Evolutionary conservation across 2,888 invertebrate genomes (phyloP).

Genomic region (Tipula helvola): DNA sequence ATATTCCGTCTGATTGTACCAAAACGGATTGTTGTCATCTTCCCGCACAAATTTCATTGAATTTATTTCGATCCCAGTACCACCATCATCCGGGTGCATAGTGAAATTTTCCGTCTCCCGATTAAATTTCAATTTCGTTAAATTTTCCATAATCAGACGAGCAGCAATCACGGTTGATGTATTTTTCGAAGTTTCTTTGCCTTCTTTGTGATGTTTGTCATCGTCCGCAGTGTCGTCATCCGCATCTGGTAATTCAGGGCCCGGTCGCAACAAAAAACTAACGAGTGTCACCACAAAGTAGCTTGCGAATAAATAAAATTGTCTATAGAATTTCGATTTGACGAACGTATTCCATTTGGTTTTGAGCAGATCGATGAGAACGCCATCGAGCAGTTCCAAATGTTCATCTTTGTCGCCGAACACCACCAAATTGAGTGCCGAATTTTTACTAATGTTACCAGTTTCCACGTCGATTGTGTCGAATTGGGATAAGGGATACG

Average conservation of each 20-base stretch:
- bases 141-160: neutral
- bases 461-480: constrained; percentile 89
- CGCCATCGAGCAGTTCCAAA: constrained; percentile 87
- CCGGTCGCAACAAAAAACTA: constrained; percentile 82
- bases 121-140: neutral
- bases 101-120: neutral
- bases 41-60: neutral
- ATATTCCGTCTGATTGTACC: constrained; percentile 32
- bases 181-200: neutral
- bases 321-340: constrained; percentile 84
- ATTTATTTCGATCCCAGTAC: neutral
- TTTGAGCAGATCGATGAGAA: constrained; percentile 82
- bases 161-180: neutral
- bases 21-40: constrained; percentile 24
- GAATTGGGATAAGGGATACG: constrained; percentile 87
- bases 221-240: constrained; percentile 20
- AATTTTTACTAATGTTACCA: constrained; percentile 88
- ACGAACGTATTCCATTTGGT: constrained; percentile 98
- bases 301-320: constrained; percentile 79
- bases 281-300: constrained; percentile 83
- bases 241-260: constrained; percentile 42
- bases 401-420: constrained; percentile 95
- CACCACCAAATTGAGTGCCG: constrained; percentile 88
- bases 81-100: neutral
- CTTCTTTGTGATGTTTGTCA: constrained; percentile 10